phyloP scores from a whole-genome alignment of 2,113 vertebrate genomes.

The Phasianus colchicus region DNA sequence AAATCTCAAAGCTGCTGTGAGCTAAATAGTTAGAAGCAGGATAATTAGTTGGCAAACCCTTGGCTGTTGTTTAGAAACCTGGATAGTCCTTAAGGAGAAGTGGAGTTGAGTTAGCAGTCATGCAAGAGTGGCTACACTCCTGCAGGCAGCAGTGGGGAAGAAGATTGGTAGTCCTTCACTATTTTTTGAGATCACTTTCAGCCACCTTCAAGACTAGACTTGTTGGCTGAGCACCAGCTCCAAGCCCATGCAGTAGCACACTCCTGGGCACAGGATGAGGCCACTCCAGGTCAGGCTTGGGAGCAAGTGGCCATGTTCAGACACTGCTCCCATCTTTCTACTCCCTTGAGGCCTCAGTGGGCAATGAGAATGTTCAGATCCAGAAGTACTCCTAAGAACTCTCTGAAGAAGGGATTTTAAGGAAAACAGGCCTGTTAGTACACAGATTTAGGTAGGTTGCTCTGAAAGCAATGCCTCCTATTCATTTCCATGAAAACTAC shows the following conservation, averaged over 20 bases:
- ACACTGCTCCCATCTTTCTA: neutral
- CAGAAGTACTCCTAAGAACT: neutral
- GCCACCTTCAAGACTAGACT: neutral
- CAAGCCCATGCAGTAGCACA: neutral
- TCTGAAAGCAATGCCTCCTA: too few relatives aligned
- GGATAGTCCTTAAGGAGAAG: neutral
- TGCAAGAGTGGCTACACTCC: neutral
- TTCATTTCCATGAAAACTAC: too few relatives aligned
- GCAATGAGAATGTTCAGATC: neutral
- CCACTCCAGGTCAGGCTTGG: fast-evolving
- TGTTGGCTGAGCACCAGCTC: neutral
- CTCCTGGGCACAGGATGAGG: neutral
- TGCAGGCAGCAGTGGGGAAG: neutral
- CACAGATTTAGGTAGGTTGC: neutral
- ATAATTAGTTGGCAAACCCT: neutral
- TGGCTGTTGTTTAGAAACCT: neutral
- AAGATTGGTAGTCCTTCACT: neutral
- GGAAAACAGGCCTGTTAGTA: neutral
- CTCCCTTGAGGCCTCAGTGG: neutral
- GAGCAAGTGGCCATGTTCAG: fast-evolving
- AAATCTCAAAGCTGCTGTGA: neutral
- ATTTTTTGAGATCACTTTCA: neutral
- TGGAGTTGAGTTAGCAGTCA: fast-evolving
- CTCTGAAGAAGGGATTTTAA: neutral
- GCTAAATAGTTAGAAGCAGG: neutral